phyloP scores from a whole-genome alignment of 2,888 invertebrate genomes.

The Blastobasis lacticolella region DNA sequence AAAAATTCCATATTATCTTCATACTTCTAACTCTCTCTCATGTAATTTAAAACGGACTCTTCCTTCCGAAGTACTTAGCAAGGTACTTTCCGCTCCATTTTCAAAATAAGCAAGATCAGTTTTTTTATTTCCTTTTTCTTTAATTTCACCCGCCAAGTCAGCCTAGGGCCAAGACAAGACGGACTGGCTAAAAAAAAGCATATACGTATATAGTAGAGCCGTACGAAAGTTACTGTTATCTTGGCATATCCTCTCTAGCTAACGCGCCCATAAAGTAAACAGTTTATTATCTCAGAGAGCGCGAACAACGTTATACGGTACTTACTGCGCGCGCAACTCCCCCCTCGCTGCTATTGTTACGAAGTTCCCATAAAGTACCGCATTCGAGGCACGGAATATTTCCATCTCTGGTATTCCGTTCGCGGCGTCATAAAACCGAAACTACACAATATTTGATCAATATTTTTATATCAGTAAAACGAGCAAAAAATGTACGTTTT shows the following conservation, averaged over 20 bases:
- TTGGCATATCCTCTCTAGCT: conserved; percentile 76
- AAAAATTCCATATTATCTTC: too few relatives aligned
- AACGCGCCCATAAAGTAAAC: conserved; percentile 61
- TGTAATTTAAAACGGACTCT: too few relatives aligned
- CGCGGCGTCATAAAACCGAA: conserved; percentile 31
- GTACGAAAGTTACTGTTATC: conserved; percentile 76
- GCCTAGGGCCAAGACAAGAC: conserved; percentile 40
- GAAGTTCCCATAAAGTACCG: conserved; percentile 60
- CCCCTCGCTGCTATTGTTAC: conserved; percentile 75
- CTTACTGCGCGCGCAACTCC: conserved; percentile 64
- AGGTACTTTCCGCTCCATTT: conserved; percentile 16
- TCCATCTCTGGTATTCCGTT: conserved; percentile 62
- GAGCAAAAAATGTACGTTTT: conserved; percentile 52
- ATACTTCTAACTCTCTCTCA: too few relatives aligned
- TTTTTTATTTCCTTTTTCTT: conserved; percentile 28
- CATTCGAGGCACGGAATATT: conserved; percentile 48
- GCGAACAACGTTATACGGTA: conserved; percentile 47
- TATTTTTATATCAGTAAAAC: conserved; percentile 26
- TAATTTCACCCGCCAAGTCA: conserved; percentile 38
- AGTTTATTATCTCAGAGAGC: conserved; percentile 54
- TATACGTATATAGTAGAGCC: conserved; percentile 39
- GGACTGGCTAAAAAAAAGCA: conserved; percentile 47
- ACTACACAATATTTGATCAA: conserved; percentile 1
- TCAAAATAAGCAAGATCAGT: conserved; percentile 18
- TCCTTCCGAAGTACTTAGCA: too few relatives aligned